Base-by-base conservation (phyloP, 2,888 invertebrate genomes). In the Holacanthella duospinosa region DNA sequence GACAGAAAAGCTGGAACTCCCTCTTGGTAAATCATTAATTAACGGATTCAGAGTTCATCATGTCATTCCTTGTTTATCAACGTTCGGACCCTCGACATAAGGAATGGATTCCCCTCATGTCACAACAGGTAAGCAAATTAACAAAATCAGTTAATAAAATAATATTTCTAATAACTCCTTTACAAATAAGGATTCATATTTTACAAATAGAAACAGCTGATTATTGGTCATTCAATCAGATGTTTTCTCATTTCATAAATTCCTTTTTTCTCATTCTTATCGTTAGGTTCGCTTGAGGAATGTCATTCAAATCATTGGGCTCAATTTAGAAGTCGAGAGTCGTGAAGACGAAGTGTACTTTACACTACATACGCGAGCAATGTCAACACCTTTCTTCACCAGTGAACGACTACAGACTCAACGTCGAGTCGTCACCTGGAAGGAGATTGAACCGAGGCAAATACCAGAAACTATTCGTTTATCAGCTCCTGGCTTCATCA, bases 361-460 rank as follows among this genome's bases (percentile, higher is more conserved):
- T 69, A 90, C 91, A 0, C 79, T 92, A 26, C 91, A 92, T 75
- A 82, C 86, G 72, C 86, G 88, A 2, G 85, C 85, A 21, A 86
- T 88, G 85, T 87, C 87, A 6, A 86, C 88, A 4, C 88, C 91
- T 0, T 86, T 91, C 75, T 92, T 88, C 74, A 88, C 87, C 0
- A 91, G 90, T 73, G 89, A 90, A 76, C 82, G 83, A 74, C 80
- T 88, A 26, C 27, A 55, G 19, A 12, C 25, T 4, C 82, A 82
- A 59, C 84, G 84, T 24, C 82, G 82, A 26, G 86, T 87, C 77
- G 87, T 88, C 2, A 87, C 87, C 77, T 92, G 91, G 91, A 82
- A 85, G 71, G 88, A 89, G 76, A 83, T 91, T 64, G 86, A 87
- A 56, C 66, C 66, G 27, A 27, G 66, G 26, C 63, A 68, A 57